Base-by-base conservation (phyloP, 2,888 invertebrate genomes). In the Venustoraphidia nigricollis region DNA sequence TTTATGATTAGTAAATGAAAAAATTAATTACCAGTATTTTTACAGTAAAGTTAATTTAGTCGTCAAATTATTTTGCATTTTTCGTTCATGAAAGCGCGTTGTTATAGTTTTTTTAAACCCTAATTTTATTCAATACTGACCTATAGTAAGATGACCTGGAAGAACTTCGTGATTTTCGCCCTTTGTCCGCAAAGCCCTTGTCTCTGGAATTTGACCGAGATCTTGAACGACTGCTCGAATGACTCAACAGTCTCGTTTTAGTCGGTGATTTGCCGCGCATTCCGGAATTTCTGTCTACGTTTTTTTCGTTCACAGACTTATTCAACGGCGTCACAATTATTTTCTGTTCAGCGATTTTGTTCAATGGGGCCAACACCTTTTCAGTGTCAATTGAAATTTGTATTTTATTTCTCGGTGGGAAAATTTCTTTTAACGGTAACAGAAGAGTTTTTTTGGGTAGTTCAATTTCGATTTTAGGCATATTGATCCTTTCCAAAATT, bases 131-230 rank as follows among this genome's bases (percentile, higher is more conserved):
- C n/a, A 39, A n/a, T 36, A 41, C 52, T 46, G 57, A 66, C 66
- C 65, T 65, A n/a, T n/a, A n/a, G 52, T 55, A 58, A 52, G 67
- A 66, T n/a, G 72, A 73, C 55, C 69, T 59, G 35, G 75, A 76
- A 13, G 69, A 71, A 56, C 72, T 71, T 47, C 65, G 60, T 10
- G 66, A 66, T 51, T 64, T 63, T 2, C 60, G 60, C 11, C 57
- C 54, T 37, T 57, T 57, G 52, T 60, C 51, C 44, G 53, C 44
- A 45, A 48, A 13, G 40, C 39, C 41, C 52, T 53, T 49, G 9
- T 50, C 52, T 38, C 50, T 45, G 17, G 55, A 52, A 39, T 47
- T 46, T 10, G 54, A 55, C 35, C 48, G 27, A 6, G 55, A 55
- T 41, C 54, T 47, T 52, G 57, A 54, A 48, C 46, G 34, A 14